These are phyloP conservation scores for Sinosuthora webbiana DNA, from an alignment of 2,113 vertebrate species.

Conservation along the genomic window DNA sequence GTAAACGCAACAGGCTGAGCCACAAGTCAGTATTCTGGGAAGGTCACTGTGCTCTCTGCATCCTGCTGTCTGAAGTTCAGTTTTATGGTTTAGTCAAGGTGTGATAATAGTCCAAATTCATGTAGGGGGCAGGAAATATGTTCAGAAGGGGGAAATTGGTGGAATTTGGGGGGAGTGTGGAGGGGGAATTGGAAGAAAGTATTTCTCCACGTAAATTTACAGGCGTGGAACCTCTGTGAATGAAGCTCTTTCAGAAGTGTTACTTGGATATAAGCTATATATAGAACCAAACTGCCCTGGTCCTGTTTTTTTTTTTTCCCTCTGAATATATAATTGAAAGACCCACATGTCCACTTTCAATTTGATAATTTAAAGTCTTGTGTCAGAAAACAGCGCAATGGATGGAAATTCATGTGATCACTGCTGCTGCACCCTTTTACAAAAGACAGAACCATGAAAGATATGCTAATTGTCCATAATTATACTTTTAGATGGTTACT, in stretches of 20 bases:
- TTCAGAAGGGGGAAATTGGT: background rate
- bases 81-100: background rate
- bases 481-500: constrained; percentile 65
- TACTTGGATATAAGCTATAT: background rate
- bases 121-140: background rate
- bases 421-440: background rate
- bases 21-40: background rate
- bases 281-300: background rate
- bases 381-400: background rate
- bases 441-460: constrained; percentile 49
- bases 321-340: background rate
- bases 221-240: background rate
- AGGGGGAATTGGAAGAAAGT: background rate
- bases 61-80: background rate
- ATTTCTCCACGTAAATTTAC: background rate
- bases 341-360: background rate
- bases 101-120: background rate
- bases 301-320: fast-evolving
- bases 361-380: background rate
- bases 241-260: background rate
- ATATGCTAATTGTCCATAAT: constrained; percentile 58
- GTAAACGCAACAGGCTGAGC: background rate
- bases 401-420: background rate
- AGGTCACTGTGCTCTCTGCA: background rate
- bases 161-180: background rate